A percentile compares a stretch with the other conserved stretches of the same genome.
Evolutionary conservation across 1,140 invertebrate genomes (phyloP).

Genomic region (Hirudo medicinalis): DNA sequence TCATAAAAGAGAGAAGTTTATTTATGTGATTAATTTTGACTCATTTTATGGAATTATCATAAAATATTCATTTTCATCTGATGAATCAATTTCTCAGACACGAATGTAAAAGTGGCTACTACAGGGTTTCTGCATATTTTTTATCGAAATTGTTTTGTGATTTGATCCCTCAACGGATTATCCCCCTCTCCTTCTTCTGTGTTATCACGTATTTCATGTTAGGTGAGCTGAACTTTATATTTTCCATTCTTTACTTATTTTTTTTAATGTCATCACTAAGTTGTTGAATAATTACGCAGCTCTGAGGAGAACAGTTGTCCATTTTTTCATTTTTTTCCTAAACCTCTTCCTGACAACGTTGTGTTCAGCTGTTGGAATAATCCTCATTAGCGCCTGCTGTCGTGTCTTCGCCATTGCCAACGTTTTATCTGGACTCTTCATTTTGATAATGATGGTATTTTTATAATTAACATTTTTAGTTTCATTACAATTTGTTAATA

Average conservation of each 20-base stretch:
- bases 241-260: background rate
- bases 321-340: conserved; percentile 35
- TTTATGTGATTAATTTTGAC: conserved; percentile 32
- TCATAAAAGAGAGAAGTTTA: conserved; percentile 37
- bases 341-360: conserved; percentile 32
- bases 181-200: conserved; percentile 34
- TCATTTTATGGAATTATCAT: background rate
- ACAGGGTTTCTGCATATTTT: conserved; percentile 39
- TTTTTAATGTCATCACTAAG: background rate
- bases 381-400: conserved; percentile 33
- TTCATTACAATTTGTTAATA: background rate
- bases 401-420: conserved; percentile 36
- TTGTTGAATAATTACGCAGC: conserved; percentile 26
- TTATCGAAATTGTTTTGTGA: conserved; percentile 39
- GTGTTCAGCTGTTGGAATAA: conserved; percentile 32
- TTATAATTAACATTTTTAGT: background rate
- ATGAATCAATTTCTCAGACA: conserved; percentile 28
- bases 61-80: background rate
- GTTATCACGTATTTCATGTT: conserved; percentile 39
- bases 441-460: conserved; percentile 40
- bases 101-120: conserved; percentile 41
- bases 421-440: conserved; percentile 31
- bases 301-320: conserved; percentile 26
- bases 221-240: conserved; percentile 27
- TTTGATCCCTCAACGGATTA: conserved; percentile 35